Percentiles rank a stretch among this genome's conserved stretches.
phyloP scores from a whole-genome alignment of 2,888 invertebrate genomes.

The Synergus japonicus region DNA sequence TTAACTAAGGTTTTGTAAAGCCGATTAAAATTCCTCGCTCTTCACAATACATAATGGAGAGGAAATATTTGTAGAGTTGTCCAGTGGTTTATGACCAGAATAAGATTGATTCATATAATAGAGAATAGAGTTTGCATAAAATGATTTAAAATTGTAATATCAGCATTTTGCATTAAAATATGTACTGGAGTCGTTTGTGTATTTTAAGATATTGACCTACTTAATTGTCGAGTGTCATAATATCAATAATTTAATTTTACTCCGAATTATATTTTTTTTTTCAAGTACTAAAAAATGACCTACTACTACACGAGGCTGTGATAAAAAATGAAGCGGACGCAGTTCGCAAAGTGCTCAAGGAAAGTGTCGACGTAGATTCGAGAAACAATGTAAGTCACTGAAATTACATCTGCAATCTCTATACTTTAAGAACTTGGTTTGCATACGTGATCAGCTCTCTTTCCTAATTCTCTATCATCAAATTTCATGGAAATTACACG shows the following conservation, averaged over 20 bases:
- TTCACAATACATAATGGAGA: constrained; percentile 5
- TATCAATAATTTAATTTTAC: neutral
- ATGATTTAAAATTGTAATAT: too few relatives aligned
- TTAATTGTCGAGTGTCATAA: too few relatives aligned
- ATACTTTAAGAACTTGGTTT: neutral
- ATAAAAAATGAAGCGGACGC: constrained; percentile 86
- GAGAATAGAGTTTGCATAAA: neutral
- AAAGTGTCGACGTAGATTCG: constrained; percentile 85
- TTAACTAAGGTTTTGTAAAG: constrained; percentile 18
- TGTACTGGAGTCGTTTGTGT: too few relatives aligned
- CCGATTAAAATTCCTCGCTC: neutral
- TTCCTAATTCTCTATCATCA: neutral
- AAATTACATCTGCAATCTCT: neutral
- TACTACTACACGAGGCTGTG: constrained; percentile 85
- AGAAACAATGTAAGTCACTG: constrained; percentile 83
- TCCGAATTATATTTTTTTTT: constrained; percentile 65
- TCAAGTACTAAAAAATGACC: constrained; percentile 82
- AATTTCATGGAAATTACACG: neutral
- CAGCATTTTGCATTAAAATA: too few relatives aligned
- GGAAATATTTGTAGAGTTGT: constrained; percentile 58
- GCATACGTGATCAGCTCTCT: constrained; percentile 19
- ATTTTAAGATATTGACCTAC: too few relatives aligned
- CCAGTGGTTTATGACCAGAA: neutral
- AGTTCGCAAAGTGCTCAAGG: constrained; percentile 82
- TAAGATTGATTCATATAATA: neutral